These are phyloP conservation scores for Delia radicum DNA, from an alignment of 1,140 invertebrate genomes.

Conservation along the genomic window DNA sequence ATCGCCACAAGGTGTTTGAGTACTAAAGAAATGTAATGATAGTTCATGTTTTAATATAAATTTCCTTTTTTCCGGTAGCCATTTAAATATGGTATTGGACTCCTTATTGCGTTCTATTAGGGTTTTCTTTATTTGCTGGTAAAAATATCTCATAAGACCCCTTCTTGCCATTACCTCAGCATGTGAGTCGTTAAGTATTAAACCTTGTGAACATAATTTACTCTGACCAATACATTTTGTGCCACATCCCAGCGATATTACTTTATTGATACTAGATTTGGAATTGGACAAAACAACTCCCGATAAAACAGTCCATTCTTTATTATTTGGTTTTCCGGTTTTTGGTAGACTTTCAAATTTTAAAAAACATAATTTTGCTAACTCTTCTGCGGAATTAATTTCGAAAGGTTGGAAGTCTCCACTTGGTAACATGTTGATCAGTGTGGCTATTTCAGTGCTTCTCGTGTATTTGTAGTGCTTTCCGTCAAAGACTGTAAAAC, in stretches of 20 bases:
- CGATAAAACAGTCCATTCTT: constrained; percentile 85
- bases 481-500: too few relatives aligned
- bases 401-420: too few relatives aligned
- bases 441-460: too few relatives aligned
- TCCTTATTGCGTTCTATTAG: constrained; percentile 52
- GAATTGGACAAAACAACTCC: constrained; percentile 64
- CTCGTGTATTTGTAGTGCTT: too few relatives aligned
- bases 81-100: constrained; percentile 39
- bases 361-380: constrained; percentile 60
- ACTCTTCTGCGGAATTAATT: neutral
- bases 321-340: constrained; percentile 74
- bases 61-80: constrained; percentile 37
- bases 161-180: constrained; percentile 85
- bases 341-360: constrained; percentile 70
- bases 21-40: constrained; percentile 83
- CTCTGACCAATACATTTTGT: constrained; percentile 85
- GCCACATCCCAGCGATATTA: constrained; percentile 83
- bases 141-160: constrained; percentile 77
- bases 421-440: too few relatives aligned
- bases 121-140: constrained; percentile 52
- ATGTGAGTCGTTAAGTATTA: constrained; percentile 84
- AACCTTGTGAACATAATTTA: constrained; percentile 64
- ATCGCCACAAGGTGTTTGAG: constrained; percentile 91
- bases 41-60: constrained; percentile 63
- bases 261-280: constrained; percentile 55